Percentiles rank a stretch among this genome's conserved stretches.
These are phyloP conservation scores for Dendrophyllia cribrosa DNA, from an alignment of 64 coral and sea anemone genomes.

Conservation along the genomic window DNA sequence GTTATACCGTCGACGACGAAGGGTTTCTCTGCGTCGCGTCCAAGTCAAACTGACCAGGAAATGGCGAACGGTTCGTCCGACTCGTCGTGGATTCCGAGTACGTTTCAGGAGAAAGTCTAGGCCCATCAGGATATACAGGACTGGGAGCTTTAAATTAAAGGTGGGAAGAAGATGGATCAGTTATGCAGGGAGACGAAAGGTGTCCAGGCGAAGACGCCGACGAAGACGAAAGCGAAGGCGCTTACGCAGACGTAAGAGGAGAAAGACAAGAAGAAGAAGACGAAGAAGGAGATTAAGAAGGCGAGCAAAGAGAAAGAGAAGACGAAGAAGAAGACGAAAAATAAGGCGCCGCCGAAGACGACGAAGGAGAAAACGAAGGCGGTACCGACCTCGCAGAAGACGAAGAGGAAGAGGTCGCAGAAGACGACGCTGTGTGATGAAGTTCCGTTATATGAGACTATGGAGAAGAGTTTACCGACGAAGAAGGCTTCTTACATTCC, in stretches of 20 bases:
- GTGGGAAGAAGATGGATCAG: background rate
- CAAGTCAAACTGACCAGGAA: background rate
- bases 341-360: background rate
- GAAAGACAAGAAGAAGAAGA: background rate
- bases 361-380: constrained; percentile 7
- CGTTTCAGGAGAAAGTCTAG: background rate
- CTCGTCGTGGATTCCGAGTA: background rate
- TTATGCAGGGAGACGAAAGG: background rate
- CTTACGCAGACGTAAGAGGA: constrained; percentile 1
- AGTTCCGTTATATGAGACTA: background rate
- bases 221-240: constrained; percentile 12
- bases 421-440: constrained; percentile 24
- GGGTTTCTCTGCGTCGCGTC: background rate
- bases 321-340: background rate
- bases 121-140: background rate
- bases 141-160: background rate
- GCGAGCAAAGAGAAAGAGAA: background rate
- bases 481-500: background rate
- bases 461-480: constrained; percentile 9
- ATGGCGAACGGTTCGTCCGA: background rate
- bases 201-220: constrained; percentile 21
- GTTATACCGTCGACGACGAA: background rate
- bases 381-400: background rate
- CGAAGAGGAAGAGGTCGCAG: background rate
- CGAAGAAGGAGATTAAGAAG: constrained; percentile 5